Percentiles rank a stretch among this genome's conserved stretches.
These are phyloP conservation scores for Sphinx pinastri DNA, from an alignment of 2,888 invertebrate genomes.

Conservation along the genomic window DNA sequence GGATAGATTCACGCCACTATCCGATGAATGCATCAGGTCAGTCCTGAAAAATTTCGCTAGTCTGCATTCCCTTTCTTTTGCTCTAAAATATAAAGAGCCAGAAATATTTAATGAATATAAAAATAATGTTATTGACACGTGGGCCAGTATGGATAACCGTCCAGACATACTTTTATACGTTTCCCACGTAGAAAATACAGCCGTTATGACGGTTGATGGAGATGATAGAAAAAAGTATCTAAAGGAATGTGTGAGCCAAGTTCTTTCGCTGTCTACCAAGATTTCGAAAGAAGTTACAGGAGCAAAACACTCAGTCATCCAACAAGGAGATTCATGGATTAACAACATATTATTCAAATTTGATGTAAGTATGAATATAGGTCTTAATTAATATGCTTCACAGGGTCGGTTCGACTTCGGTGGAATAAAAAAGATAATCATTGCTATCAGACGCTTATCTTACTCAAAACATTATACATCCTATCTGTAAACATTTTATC, in stretches of 20 bases:
- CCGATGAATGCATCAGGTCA: constrained; percentile 37
- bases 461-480: no score
- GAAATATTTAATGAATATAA: constrained; percentile 40
- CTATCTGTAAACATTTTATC: no score
- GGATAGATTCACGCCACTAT: constrained; percentile 40
- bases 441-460: no score
- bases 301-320: constrained; percentile 48
- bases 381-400: no score
- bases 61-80: constrained; percentile 46
- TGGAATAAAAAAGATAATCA: no score
- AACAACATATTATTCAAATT: constrained; percentile 57
- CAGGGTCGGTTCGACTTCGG: no score
- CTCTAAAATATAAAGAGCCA: constrained; percentile 40
- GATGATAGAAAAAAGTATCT: constrained; percentile 1
- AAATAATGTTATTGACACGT: constrained; percentile 39
- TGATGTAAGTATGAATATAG: constrained; percentile 40
- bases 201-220: constrained; percentile 5
- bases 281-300: constrained; percentile 30
- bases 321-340: constrained; percentile 60
- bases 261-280: neutral
- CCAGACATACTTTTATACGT: neutral
- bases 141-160: neutral
- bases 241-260: constrained; percentile 5
- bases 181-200: neutral
- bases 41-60: constrained; percentile 42